phyloP scores from a whole-genome alignment of 2,888 invertebrate species.

The Labia minor region DNA sequence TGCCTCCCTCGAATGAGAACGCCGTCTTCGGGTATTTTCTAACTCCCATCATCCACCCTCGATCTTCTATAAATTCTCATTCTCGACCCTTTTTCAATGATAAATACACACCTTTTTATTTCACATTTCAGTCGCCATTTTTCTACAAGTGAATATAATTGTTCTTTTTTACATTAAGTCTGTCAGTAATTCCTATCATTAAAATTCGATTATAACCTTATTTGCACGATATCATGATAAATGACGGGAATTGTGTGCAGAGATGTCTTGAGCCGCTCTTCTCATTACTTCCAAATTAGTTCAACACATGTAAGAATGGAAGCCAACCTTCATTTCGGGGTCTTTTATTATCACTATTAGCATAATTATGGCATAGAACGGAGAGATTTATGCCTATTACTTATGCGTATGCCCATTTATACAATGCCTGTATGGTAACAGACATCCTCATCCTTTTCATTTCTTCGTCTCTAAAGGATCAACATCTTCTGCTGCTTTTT shows the following conservation, averaged over 20 bases:
- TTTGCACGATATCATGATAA: constrained; percentile 3
- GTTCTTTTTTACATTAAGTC: not conserved
- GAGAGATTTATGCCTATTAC: not conserved
- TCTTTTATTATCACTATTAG: not conserved
- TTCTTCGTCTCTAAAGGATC: not conserved
- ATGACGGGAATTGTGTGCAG: not conserved
- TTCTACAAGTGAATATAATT: not conserved
- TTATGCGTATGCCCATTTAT: not conserved
- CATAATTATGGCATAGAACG: not conserved
- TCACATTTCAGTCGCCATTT: not conserved
- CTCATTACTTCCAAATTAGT: constrained; percentile 7
- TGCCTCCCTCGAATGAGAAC: not conserved
- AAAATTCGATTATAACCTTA: constrained; percentile 3
- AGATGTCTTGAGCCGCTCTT: not conserved
- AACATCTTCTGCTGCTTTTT: not conserved
- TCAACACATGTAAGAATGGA: constrained; percentile 2
- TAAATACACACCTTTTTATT: not conserved
- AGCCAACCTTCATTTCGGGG: not conserved
- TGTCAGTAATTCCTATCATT: not conserved
- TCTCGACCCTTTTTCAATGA: not conserved
- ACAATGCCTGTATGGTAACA: not conserved
- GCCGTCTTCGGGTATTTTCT: not conserved
- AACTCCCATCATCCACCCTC: not conserved
- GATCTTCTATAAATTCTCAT: not conserved
- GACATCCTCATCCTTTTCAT: not conserved